Base-by-base conservation (phyloP, 2,113 vertebrate genomes). In the Etheostoma spectabile region DNA sequence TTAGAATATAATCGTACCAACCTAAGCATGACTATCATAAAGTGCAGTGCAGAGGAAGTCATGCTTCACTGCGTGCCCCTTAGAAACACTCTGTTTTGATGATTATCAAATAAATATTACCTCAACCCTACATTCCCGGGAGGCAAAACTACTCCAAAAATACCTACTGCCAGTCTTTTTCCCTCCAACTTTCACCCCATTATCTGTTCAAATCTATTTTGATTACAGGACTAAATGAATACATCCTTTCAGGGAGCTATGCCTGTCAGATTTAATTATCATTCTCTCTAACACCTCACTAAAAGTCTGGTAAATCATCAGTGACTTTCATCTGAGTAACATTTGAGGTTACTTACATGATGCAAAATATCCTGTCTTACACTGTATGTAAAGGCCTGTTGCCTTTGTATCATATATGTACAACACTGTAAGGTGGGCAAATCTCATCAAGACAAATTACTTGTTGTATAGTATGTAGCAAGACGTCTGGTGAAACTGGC, bases 61-160 rank as follows among this genome's bases (percentile, higher is more conserved):
- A 63, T 53, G 65, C 72, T 67, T 78, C 48, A 13, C 51, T 49
- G n/a, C 1, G 4, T 52, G 59, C 53, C 24, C 60, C 15, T 57
- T 57, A 11, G 22, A 84, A 81, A 83, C 33, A 68, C 38, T 51
- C 22, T 22, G 63, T 76, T 86, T 80, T 74, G 80, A 86, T 80
- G 66, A 85, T 69, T 69, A 86, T 91, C 71, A 89, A 84, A 88
- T 48, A 83, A 86, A 74, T 67, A 67, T 60, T 65, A 77, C 79
- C 68, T 81, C 13, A 52, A 65, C 42, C 49, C 82, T 48, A 62
- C 53, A 38, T 68, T 55, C 71, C 83, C 78, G 12, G 1, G 57
- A 13, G 67, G 59, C 22, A 75, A 52, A 51, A 55, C 33, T 12
- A n/a, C 19, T 82, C 82, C 27, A 75, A 70, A 90, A 88, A 75